Conservation (phyloP, 2,113 vertebrate genomes). For the Eublepharis macularius region DNA sequence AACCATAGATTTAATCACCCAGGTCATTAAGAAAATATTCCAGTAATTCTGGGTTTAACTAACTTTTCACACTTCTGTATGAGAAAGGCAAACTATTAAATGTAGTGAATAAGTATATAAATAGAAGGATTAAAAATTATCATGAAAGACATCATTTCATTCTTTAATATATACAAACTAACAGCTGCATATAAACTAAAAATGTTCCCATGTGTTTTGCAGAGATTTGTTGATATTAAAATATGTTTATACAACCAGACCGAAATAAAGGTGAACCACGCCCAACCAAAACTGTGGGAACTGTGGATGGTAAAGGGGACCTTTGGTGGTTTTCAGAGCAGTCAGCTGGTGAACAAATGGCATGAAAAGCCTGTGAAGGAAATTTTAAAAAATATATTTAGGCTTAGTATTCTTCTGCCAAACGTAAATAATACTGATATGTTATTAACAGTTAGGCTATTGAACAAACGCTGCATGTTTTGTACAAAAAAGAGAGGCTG, state of each 20-base stretch:
- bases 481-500: not conserved
- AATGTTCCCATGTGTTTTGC: constrained; percentile 52
- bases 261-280: constrained; percentile 55
- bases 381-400: constrained; percentile 37
- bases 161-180: constrained; percentile 12
- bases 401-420: not conserved
- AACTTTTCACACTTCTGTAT: constrained; percentile 3
- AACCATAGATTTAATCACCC: not conserved
- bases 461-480: not conserved
- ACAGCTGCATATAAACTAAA: constrained; percentile 16
- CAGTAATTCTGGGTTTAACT: constrained; percentile 18
- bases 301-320: constrained; percentile 32
- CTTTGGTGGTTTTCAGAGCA: constrained; percentile 28
- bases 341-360: constrained; percentile 70
- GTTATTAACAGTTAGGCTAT: not conserved
- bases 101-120: too few species aligned
- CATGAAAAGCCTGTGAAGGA: constrained; percentile 16
- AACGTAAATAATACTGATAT: not conserved
- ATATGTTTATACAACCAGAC: constrained; percentile 34
- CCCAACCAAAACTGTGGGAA: constrained; percentile 35
- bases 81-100: too few species aligned
- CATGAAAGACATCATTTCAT: constrained; percentile 37
- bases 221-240: constrained; percentile 44
- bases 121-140: not conserved
- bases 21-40: not conserved